Evolutionary conservation across 2,888 invertebrate genomes (phyloP).

Genomic region (Synergus gifuensis): DNA sequence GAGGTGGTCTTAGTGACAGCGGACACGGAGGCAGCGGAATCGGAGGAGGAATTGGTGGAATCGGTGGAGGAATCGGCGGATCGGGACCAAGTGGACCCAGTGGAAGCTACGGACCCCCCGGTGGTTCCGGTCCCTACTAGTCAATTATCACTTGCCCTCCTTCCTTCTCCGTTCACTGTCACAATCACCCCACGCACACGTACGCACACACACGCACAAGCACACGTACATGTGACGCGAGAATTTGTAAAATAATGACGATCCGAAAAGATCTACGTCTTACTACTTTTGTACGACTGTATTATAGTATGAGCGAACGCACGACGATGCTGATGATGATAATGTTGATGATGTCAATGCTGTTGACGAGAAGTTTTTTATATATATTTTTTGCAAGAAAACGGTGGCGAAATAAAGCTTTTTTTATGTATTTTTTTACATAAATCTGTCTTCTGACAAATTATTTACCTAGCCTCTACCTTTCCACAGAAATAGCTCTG

Average conservation of each 20-base stretch:
- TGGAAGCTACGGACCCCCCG: conserved; percentile 83
- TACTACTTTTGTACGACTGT: conserved; percentile 62
- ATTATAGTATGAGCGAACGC: conserved; percentile 62
- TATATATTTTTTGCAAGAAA: conserved; percentile 77
- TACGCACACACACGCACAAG: conserved; percentile 58
- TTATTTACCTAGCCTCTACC: background rate
- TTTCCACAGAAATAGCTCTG: background rate
- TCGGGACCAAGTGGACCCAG: conserved; percentile 78
- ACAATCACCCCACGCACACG: conserved; percentile 55
- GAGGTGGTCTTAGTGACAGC: conserved; percentile 64
- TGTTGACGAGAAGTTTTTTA: conserved; percentile 70
- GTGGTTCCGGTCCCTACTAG: conserved; percentile 85
- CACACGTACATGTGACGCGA: conserved; percentile 61
- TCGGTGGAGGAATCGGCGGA: conserved; percentile 67
- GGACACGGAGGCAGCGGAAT: conserved; percentile 62
- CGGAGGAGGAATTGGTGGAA: conserved; percentile 64
- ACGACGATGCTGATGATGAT: conserved; percentile 60
- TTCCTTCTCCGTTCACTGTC: conserved; percentile 57
- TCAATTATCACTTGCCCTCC: conserved; percentile 67
- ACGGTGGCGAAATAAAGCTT: conserved; percentile 78
- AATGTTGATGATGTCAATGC: conserved; percentile 59
- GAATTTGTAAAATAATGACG: conserved; percentile 62
- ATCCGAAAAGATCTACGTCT: conserved; percentile 59
- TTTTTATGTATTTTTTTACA: conserved; percentile 77
- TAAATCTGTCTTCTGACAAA: conserved; percentile 60